Percentiles rank a stretch among this genome's conserved stretches.
These are phyloP conservation scores for Ornithoptera alexandrae DNA, from an alignment of 2,888 invertebrate species.

Conservation along the genomic window DNA sequence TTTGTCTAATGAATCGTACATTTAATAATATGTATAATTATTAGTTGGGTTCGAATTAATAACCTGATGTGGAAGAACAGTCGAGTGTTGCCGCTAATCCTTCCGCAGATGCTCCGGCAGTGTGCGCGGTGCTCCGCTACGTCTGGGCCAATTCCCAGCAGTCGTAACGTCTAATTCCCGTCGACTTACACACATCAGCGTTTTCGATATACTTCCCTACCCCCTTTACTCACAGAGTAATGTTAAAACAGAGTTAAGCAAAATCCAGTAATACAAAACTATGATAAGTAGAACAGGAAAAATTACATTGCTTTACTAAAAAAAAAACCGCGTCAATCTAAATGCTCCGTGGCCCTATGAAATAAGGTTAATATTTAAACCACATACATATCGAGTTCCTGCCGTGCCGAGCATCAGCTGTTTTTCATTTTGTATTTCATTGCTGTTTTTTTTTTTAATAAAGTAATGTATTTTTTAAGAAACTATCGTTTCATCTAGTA, in stretches of 20 bases:
- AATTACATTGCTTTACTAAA: too few relatives aligned
- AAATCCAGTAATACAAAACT: not conserved
- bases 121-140: conserved; percentile 36
- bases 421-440: too few relatives aligned
- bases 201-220: conserved; percentile 75
- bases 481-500: too few relatives aligned
- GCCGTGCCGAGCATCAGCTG: too few relatives aligned
- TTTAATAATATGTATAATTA: not conserved
- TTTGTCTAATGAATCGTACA: too few relatives aligned
- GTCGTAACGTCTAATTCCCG: conserved; percentile 81
- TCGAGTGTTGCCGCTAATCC: conserved; percentile 30
- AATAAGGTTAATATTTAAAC: too few relatives aligned
- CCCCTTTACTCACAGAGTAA: conserved; percentile 62
- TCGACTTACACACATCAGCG: conserved; percentile 80
- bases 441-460: too few relatives aligned
- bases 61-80: not conserved
- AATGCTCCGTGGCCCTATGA: too few relatives aligned
- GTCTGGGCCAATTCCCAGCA: conserved; percentile 71
- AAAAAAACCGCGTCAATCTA: too few relatives aligned
- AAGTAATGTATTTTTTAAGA: too few relatives aligned
- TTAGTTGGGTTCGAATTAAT: not conserved
- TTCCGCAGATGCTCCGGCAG: conserved; percentile 35
- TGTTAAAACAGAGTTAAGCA: conserved; percentile 31
- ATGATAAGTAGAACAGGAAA: too few relatives aligned
- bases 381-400: too few relatives aligned